Evolutionary conservation across 2,797 vertebrate genomes (phyloP).

Genomic region (Tarsius wallacei): DNA sequence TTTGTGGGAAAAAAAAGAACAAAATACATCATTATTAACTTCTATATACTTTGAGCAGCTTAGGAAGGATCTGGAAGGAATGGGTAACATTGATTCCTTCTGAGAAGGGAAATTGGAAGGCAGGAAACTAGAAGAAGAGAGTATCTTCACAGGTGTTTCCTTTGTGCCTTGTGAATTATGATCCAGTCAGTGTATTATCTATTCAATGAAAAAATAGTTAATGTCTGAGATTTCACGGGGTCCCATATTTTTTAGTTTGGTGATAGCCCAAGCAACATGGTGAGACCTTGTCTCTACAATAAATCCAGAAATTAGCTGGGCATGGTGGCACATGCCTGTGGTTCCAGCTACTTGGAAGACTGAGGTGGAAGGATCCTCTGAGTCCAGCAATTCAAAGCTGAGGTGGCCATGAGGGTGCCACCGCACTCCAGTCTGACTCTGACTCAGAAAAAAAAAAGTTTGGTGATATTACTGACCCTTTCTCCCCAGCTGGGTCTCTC

Average conservation of each 20-base stretch:
- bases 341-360: too few relatives aligned
- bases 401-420: too few relatives aligned
- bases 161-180: background rate
- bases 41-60: background rate
- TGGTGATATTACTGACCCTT: background rate
- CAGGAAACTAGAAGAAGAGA: too few relatives aligned
- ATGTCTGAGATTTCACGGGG: background rate
- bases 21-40: background rate
- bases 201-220: background rate
- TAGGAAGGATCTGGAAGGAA: background rate
- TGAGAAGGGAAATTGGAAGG: background rate
- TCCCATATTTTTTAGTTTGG: background rate
- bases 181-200: background rate
- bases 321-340: too few relatives aligned
- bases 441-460: background rate
- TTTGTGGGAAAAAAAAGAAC: background rate
- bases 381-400: too few relatives aligned
- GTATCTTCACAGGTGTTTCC: fast-evolving
- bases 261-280: too few relatives aligned
- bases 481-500: background rate
- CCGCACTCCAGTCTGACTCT: too few relatives aligned
- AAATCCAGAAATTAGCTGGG: too few relatives aligned
- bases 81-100: background rate
- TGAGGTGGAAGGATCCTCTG: too few relatives aligned
- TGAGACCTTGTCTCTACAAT: too few relatives aligned